Evolutionary conservation across 2,797 vertebrate species (phyloP), one percentile per base, ranked within the genome.

Genomic region (Ateles fusciceps): DNA sequence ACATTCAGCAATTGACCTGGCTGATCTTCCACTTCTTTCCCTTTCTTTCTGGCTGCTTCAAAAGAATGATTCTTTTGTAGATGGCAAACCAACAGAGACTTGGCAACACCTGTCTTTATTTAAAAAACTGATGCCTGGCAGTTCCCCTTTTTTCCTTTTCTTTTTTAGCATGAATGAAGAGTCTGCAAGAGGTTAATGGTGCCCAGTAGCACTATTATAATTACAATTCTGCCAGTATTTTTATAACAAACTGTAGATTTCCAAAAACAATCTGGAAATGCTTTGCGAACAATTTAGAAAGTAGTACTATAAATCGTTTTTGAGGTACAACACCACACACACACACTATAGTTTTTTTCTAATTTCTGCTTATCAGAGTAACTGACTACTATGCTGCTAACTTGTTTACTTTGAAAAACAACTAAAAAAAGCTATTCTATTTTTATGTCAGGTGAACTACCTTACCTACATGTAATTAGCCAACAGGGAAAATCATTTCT

Each of bases 91-190:
- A 64, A 91, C 68, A 36, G 72, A 78, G 48, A 87, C 28, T 92
- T 33, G 3, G 84, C 42, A 96, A 79, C 97, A 97, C 94, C 97
- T 97, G 97, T 93, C 96, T 96, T 97, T 97, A 95, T 96, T 97
- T 96, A 97, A 95, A 89, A 96, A 86, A 84, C 46, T 7, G 59
- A 83, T 85, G 61, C 33, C 84, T 96, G 52, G 36, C 50, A 91
- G 81, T 97, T 96, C 61, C 48, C 44, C 36, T 55, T 81, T 36
- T 81, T 5, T 68, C 86, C 92, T 94, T 92, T 50, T 80, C 68
- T 94, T 90, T 79, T 75, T 64, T 52, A 39, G 36, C 21, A 61
- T 84, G 89, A 86, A 55, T 50, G 52, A 93, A 90, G 39, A 39
- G 39, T 94, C 72, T 97, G 94, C 85, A 92, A 91, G 79, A 93